These are phyloP conservation scores for Helicoverpa assulta DNA, from an alignment of 2,888 invertebrate genomes.

Conservation along the genomic window DNA sequence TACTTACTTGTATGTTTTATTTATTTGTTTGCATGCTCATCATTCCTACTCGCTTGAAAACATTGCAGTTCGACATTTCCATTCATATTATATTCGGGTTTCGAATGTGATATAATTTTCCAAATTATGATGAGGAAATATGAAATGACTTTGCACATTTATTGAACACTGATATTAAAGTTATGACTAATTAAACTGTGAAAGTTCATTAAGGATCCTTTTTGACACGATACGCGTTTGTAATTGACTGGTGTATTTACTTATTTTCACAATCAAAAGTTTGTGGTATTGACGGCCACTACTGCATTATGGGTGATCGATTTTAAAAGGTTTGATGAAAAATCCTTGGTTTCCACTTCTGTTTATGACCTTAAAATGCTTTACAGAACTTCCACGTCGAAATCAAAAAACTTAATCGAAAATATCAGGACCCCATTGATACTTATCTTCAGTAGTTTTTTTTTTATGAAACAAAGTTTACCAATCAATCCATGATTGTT, in stretches of 20 bases:
- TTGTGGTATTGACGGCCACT: too few species aligned
- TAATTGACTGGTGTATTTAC: neutral
- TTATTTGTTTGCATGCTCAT: conserved; percentile 19
- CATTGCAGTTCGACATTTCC: conserved; percentile 26
- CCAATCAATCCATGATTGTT: conserved; percentile 22
- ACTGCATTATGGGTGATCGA: too few species aligned
- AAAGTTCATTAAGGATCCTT: conserved; percentile 16
- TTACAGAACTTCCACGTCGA: conserved; percentile 4
- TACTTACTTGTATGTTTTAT: neutral
- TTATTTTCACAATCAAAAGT: too few species aligned
- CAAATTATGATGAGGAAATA: conserved; percentile 35
- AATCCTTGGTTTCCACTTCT: too few species aligned
- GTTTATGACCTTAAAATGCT: too few species aligned
- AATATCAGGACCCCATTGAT: neutral
- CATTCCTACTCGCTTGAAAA: neutral
- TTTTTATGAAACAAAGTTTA: conserved; percentile 38
- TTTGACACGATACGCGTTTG: neutral
- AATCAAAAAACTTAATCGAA: conserved; percentile 6
- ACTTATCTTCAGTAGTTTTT: conserved; percentile 3
- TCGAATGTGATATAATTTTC: conserved; percentile 4
- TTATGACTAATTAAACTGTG: conserved; percentile 24
- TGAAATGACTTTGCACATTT: conserved; percentile 30
- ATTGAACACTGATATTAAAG: conserved; percentile 16
- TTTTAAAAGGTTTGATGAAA: too few species aligned
- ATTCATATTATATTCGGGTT: conserved; percentile 33